phyloP scores from a whole-genome alignment of 2,888 invertebrate species.

The Cephus spinipes region DNA sequence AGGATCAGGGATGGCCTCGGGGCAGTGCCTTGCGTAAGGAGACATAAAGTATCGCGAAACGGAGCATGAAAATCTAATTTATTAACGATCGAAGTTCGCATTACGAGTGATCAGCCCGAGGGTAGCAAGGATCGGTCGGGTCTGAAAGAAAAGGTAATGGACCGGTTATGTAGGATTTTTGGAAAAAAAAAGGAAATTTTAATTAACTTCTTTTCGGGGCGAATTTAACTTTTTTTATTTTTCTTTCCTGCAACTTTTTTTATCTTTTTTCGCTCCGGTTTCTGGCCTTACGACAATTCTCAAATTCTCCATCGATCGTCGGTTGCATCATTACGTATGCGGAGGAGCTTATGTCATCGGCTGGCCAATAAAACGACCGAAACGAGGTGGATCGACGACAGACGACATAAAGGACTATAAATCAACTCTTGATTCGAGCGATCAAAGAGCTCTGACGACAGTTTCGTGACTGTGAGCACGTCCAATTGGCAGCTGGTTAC shows the following conservation, averaged over 20 bases:
- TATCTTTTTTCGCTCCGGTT: not conserved
- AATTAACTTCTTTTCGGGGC: not conserved
- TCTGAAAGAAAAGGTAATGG: not conserved
- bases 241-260: not conserved
- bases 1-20: not conserved
- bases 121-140: not conserved
- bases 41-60: not conserved
- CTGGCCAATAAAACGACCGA: not conserved
- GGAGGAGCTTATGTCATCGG: constrained; percentile 1
- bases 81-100: not conserved
- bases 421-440: constrained; percentile 1
- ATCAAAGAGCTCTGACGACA: constrained; percentile 1
- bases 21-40: not conserved
- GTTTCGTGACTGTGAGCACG: not conserved
- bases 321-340: not conserved
- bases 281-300: not conserved
- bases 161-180: not conserved
- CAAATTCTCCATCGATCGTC: not conserved
- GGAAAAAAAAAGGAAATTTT: not conserved
- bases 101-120: not conserved
- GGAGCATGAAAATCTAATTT: constrained; percentile 7
- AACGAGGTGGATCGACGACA: constrained; percentile 2
- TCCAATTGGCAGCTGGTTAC: constrained; percentile 5
- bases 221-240: too few species aligned
- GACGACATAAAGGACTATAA: constrained; percentile 4